Evolutionary conservation across 1,140 invertebrate species (phyloP).

Genomic region (Anagrus nilaparvatae): DNA sequence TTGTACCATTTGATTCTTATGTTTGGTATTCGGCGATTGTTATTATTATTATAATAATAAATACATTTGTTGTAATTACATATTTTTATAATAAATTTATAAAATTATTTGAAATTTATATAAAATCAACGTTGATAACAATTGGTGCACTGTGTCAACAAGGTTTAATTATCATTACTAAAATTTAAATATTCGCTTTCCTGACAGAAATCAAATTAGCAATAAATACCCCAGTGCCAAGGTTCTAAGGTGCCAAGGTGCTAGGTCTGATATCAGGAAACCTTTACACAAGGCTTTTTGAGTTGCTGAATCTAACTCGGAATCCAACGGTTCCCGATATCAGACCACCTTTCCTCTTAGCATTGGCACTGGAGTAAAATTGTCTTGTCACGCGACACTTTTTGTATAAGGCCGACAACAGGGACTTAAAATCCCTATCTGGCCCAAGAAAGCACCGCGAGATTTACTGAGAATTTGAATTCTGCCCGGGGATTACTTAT

Average conservation of each 20-base stretch:
- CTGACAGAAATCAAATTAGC: background rate
- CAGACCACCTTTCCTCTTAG: too few species aligned
- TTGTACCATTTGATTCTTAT: too few species aligned
- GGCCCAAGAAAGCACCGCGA: background rate
- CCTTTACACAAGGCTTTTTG: background rate
- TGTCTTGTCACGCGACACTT: too few species aligned
- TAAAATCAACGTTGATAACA: background rate
- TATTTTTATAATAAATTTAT: too few species aligned
- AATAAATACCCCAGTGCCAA: background rate
- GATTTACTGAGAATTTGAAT: background rate
- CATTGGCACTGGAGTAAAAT: too few species aligned
- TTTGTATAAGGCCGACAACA: too few species aligned
- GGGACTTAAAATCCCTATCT: background rate
- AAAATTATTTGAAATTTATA: too few species aligned
- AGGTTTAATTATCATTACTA: background rate
- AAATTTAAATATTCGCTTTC: background rate
- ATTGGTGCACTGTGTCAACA: conserved; percentile 9
- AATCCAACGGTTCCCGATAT: background rate
- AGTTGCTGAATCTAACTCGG: background rate
- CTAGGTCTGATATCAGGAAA: background rate
- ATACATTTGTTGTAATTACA: too few species aligned
- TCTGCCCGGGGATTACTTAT: background rate
- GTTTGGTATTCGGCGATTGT: too few species aligned
- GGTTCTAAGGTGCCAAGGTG: background rate
- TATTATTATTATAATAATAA: too few species aligned